Base-by-base conservation (phyloP, 1,140 invertebrate species). In the Meloidogyne chitwoodi region DNA sequence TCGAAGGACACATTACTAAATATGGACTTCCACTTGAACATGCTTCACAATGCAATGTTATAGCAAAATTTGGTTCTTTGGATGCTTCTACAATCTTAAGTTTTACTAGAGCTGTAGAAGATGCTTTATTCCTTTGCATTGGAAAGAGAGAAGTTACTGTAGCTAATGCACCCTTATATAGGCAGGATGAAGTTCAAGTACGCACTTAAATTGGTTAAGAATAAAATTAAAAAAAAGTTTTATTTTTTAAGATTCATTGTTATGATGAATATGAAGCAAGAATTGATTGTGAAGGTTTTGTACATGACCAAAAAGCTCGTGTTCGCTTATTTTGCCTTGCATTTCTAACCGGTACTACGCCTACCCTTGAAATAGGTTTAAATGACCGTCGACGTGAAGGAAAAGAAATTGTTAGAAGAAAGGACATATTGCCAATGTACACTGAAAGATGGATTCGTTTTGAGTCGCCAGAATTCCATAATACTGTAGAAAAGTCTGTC, bases 371-470 rank as follows among this genome's bases (percentile, higher is more conserved):
- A 88, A 89, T 99, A 76, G 97, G 97, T 14, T 91, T 99, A 16
- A 99, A 99, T 88, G 97, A 99, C 87, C 91, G 96, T 89, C 91
- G 86, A 76, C 68, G 96, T 11, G 94, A 98, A 89, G 97, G 97
- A 11, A 94, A 94, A 89, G 97, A 99, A 90, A 94, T 99, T 19
- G 97, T 99, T 0, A 95, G 97, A 0, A 90, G 97, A 22, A 94
- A 98, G 88, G 97, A 99, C 88, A 99, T 99, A 85, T 96, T 99
- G 84, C 96, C 96, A 11, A 95, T 99, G 38, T 93, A 94, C 74
- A 99, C 97, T 0, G 97, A 99, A 89, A 94, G 99, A 89, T 99
- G 97, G 97, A 99, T 99, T 83, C 91, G 93, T 63, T 90, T 98
- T 6, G 95, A 99, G 89, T 91, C 92, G 27, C 91, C 93, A 0